Evolutionary conservation across 2,797 vertebrate genomes (phyloP).

Genomic region (Acomys russatus): DNA sequence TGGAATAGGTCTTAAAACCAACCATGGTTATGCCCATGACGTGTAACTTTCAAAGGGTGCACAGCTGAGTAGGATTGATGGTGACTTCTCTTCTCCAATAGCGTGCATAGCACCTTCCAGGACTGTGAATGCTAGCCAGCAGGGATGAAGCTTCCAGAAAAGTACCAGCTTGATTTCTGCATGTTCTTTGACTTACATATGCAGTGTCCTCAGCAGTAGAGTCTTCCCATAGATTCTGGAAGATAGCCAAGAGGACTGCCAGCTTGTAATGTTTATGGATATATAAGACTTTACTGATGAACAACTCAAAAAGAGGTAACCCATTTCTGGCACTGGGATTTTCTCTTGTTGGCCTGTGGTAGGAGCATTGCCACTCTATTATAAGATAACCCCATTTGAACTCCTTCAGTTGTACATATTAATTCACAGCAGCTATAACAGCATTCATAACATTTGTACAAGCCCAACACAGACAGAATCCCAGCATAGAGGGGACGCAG

Average conservation of each 20-base stretch:
- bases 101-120: background rate
- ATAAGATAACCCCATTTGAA: too few relatives aligned
- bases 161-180: background rate
- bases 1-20: background rate
- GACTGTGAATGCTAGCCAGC: background rate
- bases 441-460: background rate
- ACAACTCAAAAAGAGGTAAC: background rate
- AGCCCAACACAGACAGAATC: background rate
- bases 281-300: background rate
- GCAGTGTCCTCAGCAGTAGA: background rate
- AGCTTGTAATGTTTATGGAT: background rate
- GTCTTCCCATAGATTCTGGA: background rate
- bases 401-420: background rate
- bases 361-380: background rate
- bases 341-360: background rate
- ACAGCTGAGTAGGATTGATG: background rate
- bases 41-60: background rate
- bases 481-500: background rate
- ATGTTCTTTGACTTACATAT: background rate
- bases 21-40: background rate
- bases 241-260: background rate
- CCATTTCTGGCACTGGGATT: background rate
- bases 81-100: background rate
- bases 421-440: background rate
- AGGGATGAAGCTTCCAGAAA: background rate